Base-by-base conservation (phyloP, 2,113 vertebrate species). In the Lasiurus borealis region DNA sequence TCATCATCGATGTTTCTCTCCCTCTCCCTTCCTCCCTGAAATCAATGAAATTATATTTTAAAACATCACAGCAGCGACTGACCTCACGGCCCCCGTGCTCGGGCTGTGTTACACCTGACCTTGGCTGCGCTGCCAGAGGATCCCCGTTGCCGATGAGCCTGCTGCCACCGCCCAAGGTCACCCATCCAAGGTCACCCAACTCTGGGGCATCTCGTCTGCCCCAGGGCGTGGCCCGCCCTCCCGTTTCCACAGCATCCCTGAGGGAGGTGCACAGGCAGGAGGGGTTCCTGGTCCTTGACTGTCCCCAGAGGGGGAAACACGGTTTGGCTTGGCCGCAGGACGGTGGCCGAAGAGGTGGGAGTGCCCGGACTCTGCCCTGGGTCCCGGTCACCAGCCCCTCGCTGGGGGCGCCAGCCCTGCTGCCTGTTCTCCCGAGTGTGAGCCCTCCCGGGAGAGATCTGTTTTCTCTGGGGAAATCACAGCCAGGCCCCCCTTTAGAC, bases 401-500 rank as follows among this genome's bases (percentile, higher is more conserved):
- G 2, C 7, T 16, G 78, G 66, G 83, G 83, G 72, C 3, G 14
- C 66, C 59, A 62, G 44, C 62, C 64, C 21, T 12, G 54, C 80
- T 18, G 12, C 57, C 88, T 19, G 66, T 27, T 76, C 89, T 15
- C 14, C 90, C 11, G 0, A 77, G 90, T 84, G 68, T 72, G 84
- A 82, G 62, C 83, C 34, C 71, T 19, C 1, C 69, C 78, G 44
- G 95, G 34, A 92, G 77, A 69, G 85, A 85, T 76, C 31, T 54
- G 34, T 80, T 29, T 83, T 88, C 95, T 97, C 14, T 34, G 93
- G 78, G 85, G 93, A 64, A 64, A 76, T 87, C 27, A 46, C 19
- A 88, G 6, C 88, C 31, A 50, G 0, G 34, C 85, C 57, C 34
- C 44, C n/a, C 19, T 97, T 96, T 54, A 88, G 52, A 48, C 78